Base-by-base conservation (phyloP, 2,888 invertebrate genomes). In the Acrobasis suavella region DNA sequence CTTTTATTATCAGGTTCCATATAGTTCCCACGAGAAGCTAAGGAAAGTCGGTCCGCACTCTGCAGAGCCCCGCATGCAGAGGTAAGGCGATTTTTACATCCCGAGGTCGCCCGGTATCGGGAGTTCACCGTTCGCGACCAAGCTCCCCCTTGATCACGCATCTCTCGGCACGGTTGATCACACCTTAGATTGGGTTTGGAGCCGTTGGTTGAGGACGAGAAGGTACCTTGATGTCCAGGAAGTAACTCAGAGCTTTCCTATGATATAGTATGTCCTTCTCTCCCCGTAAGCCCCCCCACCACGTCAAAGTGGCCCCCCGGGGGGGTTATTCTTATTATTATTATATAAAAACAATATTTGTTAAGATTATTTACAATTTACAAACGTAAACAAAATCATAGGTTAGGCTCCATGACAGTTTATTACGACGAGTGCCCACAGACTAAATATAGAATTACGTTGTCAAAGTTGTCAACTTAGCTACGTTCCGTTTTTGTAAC, bases 11-110 rank as follows among this genome's bases (percentile, higher is more conserved):
- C 17, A 16, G 6, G 1, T 50, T 50, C 50, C 9, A 50, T 50
- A 9, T 15, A 2, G 50, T 17, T 17, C 50, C 50, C 50, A 50
- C 50, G 50, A 2, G 8, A 17, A 50, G 50, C 50, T 50, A 16
- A 17, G 50, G 50, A 50, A 50, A 17, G 0, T 42, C 10, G 7
- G 42, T 50, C 50, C 1, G 15, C 50, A 50, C 46, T 46, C 46
- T 46, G 46, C 46, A 46, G 46, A 46, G 46, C 46, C 46, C 46
- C 46, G 46, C 46, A 46, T 46, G 46, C 46, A 46, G 46, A 46
- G 46, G 46, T 8, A 46, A 46, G 46, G 46, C 46, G 3, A 3
- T 2, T 0, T 10, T 46, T 46, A 46, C 46, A 14, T 46, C 49
- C 49, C 49, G 49, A 49, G 49, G 15, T 15, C 8, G 49, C 15